Evolutionary conservation across 2,797 vertebrate species (phyloP), one percentile per base, ranked within the genome.

Genomic region (Hypotaenidia okinawae): DNA sequence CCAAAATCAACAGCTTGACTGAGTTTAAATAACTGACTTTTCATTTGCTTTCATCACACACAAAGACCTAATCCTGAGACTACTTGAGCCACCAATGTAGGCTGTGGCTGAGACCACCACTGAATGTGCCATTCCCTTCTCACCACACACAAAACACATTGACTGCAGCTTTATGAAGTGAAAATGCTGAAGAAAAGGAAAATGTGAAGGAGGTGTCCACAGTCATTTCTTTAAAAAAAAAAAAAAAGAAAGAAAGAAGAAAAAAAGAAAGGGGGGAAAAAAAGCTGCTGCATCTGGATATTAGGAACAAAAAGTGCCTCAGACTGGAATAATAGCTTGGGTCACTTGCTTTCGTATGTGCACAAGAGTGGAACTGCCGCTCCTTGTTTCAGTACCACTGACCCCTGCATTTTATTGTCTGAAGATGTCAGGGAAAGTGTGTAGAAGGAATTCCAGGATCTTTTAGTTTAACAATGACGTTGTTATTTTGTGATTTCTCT

Each of bases 11-110:
- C 98, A 99, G 99, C 99, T 99, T 98, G 98, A 99, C 98, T 99
- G 99, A 99, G 98, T 98, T 98, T 98, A 99, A 99, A 99, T 99
- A 99, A 99, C 98, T 99, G 99, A 99, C 99, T 99, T 99, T 99
- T 99, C 98, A 98, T 98, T 99, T 98, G 98, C 99, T 99, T 99
- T 99, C 99, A 99, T 95, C 70, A 80, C 96, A 96, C 98, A 99
- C 99, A 99, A 99, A 99, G 98, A 97, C 98, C 98, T 99, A 99
- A 99, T 99, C 99, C 99, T 97, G 97, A 98, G 98, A 99, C 98
- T 98, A 98, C 99, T 99, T 99, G 98, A 99, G 98, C 98, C 98
- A 98, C 98, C 99, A 99, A 98, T 98, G 99, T 98, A 98, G 98
- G 98, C 98, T 97, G 98, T 97, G 97, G 98, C 98, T 97, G 98